Evolutionary conservation across 2,797 vertebrate genomes (phyloP), one percentile per base, ranked within the genome.

Genomic region (Peromyscus melanophrys): DNA sequence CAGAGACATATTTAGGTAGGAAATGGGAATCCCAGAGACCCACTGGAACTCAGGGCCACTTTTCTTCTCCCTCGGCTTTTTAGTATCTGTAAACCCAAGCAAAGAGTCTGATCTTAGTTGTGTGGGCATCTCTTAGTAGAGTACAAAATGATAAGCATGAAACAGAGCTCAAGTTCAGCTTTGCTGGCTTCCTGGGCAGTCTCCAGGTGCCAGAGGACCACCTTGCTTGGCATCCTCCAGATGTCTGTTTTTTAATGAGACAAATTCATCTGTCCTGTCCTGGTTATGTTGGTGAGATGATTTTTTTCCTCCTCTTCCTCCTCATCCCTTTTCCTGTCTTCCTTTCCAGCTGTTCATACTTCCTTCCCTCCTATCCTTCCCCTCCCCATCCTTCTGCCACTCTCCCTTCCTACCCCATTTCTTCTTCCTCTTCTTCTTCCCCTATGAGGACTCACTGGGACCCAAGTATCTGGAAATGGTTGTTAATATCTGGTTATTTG

Each of bases 221-320:
- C 0, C 11, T 46, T 27, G 13, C 29, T 19, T 2, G 12, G 0
- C 2, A 49, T 34, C 17, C 19, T 63, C 61, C 10, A 3, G 9
- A 2, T 23, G 12, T 49, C 52, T 63, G 3, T 55, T 59, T 4
- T 52, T 1, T 25, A 91, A 9, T 19, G 63, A 81, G 57, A 76
- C 12, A 69, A 8, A 31, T 29, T 87, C 49, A 61, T 73, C 40
- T 76, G 5, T 37, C 49, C 4, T 65, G 4, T 76, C 46, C 82
- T 61, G 11, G 21, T 77, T 86, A 34, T 86, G 65, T 19, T 75
- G 29, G 34, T 17, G 49, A 88, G 25, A 1, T 88, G 14, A 10
- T 88, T 57, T 49, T 81, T 27, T 82, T 84, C 63, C 10, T 86
- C 6, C 1, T 49, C 43, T 69, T 69, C 17, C 6, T 86, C 29